phyloP scores from a whole-genome alignment of 2,113 vertebrate genomes.

The Ictalurus furcatus region DNA sequence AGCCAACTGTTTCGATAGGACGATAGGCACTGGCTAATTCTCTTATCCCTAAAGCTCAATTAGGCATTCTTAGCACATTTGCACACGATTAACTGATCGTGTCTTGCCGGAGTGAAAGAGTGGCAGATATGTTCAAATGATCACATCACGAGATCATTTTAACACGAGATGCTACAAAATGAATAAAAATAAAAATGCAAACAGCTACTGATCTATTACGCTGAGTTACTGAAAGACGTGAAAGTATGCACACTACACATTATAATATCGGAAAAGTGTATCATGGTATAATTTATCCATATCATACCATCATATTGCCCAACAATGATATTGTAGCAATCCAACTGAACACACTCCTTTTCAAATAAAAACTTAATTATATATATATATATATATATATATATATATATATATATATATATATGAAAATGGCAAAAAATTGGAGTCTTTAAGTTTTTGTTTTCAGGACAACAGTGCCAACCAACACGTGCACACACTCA shows the following conservation, averaged over 20 bases:
- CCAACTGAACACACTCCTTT: not conserved
- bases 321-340: not conserved
- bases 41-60: slow-evolving; percentile 41
- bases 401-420: too few species aligned
- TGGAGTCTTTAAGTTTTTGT: not conserved
- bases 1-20: slow-evolving; percentile 48
- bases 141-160: not conserved
- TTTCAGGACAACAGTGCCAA: not conserved
- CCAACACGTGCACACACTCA: not conserved
- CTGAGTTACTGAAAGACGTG: not conserved
- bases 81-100: slow-evolving; percentile 37
- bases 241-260: not conserved
- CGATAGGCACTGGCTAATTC: slow-evolving; percentile 35
- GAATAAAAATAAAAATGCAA: not conserved
- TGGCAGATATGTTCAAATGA: not conserved
- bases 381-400: too few species aligned
- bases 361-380: not conserved
- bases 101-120: not conserved
- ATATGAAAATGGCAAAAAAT: not conserved
- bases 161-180: too few species aligned
- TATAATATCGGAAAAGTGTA: not conserved
- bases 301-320: not conserved
- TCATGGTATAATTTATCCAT: not conserved
- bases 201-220: not conserved
- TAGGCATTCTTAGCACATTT: slow-evolving; percentile 41